These are phyloP conservation scores for Palythoa heliodiscus DNA, from an alignment of 92 coral and sea anemone species.

Conservation along the genomic window DNA sequence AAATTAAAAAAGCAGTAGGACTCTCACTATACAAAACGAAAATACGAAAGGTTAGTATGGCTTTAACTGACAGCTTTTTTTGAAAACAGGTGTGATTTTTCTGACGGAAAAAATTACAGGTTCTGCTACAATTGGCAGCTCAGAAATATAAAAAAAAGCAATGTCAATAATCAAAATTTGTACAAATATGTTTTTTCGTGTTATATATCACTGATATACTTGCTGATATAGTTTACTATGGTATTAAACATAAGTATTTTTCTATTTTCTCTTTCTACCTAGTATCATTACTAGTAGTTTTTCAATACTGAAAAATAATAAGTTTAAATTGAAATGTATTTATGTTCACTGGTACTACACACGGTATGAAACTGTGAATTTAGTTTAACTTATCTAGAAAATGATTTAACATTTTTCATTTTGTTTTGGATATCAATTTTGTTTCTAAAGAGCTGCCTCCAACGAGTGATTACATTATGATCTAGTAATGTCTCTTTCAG, in stretches of 20 bases:
- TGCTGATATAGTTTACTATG: slow-evolving; percentile 12
- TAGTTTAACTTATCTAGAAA: slow-evolving; percentile 7
- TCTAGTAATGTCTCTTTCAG: slow-evolving; percentile 20
- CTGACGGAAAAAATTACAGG: slow-evolving; percentile 8
- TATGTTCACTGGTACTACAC: slow-evolving; percentile 7
- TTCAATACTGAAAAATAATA: slow-evolving; percentile 11
- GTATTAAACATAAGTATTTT: slow-evolving; percentile 3
- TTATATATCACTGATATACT: slow-evolving; percentile 7
- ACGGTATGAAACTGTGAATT: slow-evolving; percentile 12
- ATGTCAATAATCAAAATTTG: slow-evolving; percentile 11
- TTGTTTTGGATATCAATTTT: not conserved
- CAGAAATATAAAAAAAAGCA: slow-evolving; percentile 10
- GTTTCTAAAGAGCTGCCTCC: slow-evolving; percentile 3
- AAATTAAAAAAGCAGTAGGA: slow-evolving; percentile 15
- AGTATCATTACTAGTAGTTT: slow-evolving; percentile 14
- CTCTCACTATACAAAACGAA: slow-evolving; percentile 12
- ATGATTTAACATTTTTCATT: slow-evolving; percentile 16
- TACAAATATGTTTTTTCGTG: slow-evolving; percentile 10
- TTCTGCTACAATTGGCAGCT: slow-evolving; percentile 11
- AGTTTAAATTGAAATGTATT: slow-evolving; percentile 12
- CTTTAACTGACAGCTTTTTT: slow-evolving; percentile 13
- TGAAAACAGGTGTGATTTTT: slow-evolving; percentile 12
- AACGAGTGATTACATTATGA: not conserved
- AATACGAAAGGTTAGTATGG: slow-evolving; percentile 8
- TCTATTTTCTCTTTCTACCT: slow-evolving; percentile 14